Base-by-base conservation (phyloP, 2,888 invertebrate species). In the Epirrhoe tristata region DNA sequence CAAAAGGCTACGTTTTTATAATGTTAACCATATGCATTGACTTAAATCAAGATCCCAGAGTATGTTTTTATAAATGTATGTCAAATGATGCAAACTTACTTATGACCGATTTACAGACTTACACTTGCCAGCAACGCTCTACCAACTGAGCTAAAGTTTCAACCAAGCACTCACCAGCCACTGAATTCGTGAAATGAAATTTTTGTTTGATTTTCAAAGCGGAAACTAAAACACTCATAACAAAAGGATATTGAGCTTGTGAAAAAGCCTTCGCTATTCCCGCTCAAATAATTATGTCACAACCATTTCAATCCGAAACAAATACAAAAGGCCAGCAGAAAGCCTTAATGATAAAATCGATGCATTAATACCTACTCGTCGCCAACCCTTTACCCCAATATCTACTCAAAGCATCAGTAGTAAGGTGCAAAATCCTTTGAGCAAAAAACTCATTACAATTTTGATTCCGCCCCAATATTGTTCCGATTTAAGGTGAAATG, bases 401-500 rank as follows among this genome's bases (percentile, higher is more conserved):
- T 48, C 48, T 1, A 16, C 16, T 48, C 16, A 14, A 14, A 7
- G 5, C 14, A 7, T 34, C 17, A 0, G 5, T 0, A 46, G 64
- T 58, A 74, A 58, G 58, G 67, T 14, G 0, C 17, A 57, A 61
- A 58, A 16, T 70, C 6, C 52, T 14, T 53, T 51, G 54, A 12
- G 53, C 39, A n/a, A n/a, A 53, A 63, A 72, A 64, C 72, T 74
- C 72, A 73, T 75, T 75, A 70, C 53, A 58, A 54, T 63, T 72
- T 58, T 58, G 67, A 67, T 70, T 72, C 58, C 10, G 48, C 63
- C 31, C 14, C 58, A 70, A 69, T 70, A 73, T 68, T 66, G 69
- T 70, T 54, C 69, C 67, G 73, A 74, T 73, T 65, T 69, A 66
- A 65, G 69, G 59, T 65, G 66, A 68, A 73, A 75, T 73, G 74